Conservation (phyloP, 1,140 invertebrate genomes). For the Pentalonia nigronervosa region DNA sequence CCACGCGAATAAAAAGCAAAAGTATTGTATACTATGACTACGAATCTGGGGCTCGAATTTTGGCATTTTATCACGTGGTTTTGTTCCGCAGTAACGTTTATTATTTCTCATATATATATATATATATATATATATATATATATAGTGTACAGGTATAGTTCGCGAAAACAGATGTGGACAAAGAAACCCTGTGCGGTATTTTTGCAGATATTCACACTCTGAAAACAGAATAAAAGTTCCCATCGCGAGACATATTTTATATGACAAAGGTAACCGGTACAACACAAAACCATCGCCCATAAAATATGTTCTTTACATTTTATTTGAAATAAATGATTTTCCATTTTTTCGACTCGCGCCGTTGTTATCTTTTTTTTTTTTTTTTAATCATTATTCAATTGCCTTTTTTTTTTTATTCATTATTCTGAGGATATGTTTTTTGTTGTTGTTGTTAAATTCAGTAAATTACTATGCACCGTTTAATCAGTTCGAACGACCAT, state of each 20-base stretch:
- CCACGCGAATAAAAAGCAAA: constrained; percentile 9
- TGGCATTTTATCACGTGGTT: not conserved
- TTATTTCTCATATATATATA: not conserved
- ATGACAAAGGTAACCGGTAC: not conserved
- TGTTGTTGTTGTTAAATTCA: not conserved
- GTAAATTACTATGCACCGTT: not conserved
- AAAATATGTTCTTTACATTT: not conserved
- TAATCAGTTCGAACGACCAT: not conserved
- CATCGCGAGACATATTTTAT: too few relatives aligned
- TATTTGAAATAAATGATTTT: not conserved
- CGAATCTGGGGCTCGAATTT: not conserved
- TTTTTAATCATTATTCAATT: not conserved
- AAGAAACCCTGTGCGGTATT: not conserved
- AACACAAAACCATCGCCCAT: not conserved
- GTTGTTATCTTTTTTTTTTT: not conserved
- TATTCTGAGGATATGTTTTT: not conserved
- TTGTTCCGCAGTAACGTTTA: not conserved
- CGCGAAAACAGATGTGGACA: not conserved
- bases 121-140: too few relatives aligned
- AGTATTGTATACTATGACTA: not conserved
- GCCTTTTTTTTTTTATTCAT: not conserved
- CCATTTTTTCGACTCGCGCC: not conserved
- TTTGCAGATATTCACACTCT: not conserved
- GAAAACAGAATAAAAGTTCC: not conserved
- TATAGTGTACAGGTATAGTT: not conserved